Conservation (phyloP, 2,888 invertebrate genomes). For the Germaria angustata region DNA sequence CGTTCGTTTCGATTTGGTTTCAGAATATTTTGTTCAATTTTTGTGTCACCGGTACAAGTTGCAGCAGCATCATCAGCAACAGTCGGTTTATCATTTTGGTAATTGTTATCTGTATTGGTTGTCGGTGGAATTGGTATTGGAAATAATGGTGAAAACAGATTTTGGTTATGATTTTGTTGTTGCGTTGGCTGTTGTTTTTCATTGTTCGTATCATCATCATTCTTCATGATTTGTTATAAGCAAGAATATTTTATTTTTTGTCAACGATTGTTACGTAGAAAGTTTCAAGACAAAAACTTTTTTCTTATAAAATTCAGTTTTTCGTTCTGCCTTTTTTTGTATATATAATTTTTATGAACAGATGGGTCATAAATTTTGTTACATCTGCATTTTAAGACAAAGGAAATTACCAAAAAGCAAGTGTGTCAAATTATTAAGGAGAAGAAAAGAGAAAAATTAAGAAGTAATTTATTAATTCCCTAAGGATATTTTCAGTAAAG, state of each 20-base stretch:
- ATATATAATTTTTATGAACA: conserved; percentile 30
- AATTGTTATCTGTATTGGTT: conserved; percentile 51
- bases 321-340: conserved; percentile 30
- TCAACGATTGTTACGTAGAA: conserved; percentile 25
- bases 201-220: conserved; percentile 60
- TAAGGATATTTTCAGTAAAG: conserved; percentile 22
- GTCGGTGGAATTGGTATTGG: conserved; percentile 51
- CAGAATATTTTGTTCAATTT: conserved; percentile 71
- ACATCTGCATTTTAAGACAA: conserved; percentile 52
- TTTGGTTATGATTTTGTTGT: conserved; percentile 7
- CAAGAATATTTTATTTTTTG: conserved; percentile 27
- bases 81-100: conserved; percentile 57
- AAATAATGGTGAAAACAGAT: conserved; percentile 43
- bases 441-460: conserved; percentile 28
- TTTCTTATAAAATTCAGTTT: conserved; percentile 7
- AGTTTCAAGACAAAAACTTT: neutral
- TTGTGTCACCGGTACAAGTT: conserved; percentile 59
- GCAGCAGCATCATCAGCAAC: conserved; percentile 13
- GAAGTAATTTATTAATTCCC: neutral
- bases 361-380: conserved; percentile 55
- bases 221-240: conserved; percentile 65
- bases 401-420: conserved; percentile 34
- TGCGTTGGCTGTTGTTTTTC: conserved; percentile 61
- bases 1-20: neutral
- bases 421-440: conserved; percentile 18